Conservation (phyloP, 1,140 invertebrate species). For the Drosophila eugracilis region DNA sequence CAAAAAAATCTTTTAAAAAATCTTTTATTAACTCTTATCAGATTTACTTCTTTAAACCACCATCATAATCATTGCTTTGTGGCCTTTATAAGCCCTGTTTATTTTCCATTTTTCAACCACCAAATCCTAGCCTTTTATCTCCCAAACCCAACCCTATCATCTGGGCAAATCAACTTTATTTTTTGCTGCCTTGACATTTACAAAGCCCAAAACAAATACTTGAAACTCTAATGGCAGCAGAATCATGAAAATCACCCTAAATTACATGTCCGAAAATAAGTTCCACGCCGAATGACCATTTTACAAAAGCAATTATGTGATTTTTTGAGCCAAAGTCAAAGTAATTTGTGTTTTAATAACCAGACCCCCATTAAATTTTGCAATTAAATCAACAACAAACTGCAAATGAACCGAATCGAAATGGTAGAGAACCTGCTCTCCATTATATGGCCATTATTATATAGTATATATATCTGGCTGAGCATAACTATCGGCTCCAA, state of each 20-base stretch:
- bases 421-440: slow-evolving; percentile 13
- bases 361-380: slow-evolving; percentile 39
- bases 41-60: background rate
- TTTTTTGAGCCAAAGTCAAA: slow-evolving; percentile 38
- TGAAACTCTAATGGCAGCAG: slow-evolving; percentile 26
- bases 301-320: slow-evolving; percentile 35
- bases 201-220: slow-evolving; percentile 9
- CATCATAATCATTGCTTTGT: background rate
- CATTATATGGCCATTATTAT: slow-evolving; percentile 48
- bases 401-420: slow-evolving; percentile 37
- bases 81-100: slow-evolving; percentile 8
- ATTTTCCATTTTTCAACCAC: slow-evolving; percentile 10
- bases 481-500: slow-evolving; percentile 49
- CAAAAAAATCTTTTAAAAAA: background rate
- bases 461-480: too few relatives aligned
- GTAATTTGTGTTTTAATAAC: slow-evolving; percentile 48
- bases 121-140: slow-evolving; percentile 13
- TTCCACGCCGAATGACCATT: slow-evolving; percentile 38
- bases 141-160: slow-evolving; percentile 14
- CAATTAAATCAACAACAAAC: slow-evolving; percentile 48
- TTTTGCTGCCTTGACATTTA: slow-evolving; percentile 40
- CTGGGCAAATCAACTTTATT: background rate
- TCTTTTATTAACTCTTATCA: background rate
- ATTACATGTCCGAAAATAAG: slow-evolving; percentile 23
- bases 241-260: slow-evolving; percentile 43